Evolutionary conservation across 2,888 invertebrate genomes (phyloP).

Genomic region (Latheticus oryzae): DNA sequence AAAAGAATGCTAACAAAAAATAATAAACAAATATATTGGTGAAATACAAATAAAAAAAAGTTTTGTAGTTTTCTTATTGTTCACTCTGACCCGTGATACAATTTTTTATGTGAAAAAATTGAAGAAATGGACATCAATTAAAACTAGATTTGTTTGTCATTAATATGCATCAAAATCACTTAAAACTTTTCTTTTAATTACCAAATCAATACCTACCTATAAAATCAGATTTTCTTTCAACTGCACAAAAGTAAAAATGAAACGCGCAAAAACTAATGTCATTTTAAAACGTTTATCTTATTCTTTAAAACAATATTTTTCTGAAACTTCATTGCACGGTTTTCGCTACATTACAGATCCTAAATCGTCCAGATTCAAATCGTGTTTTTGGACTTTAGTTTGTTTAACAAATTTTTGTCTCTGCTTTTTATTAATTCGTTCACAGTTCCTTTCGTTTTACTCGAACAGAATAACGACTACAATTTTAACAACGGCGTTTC

Average conservation of each 20-base stretch:
- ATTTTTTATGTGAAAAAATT: too few relatives aligned
- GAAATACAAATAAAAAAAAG: too few relatives aligned
- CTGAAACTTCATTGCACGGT: conserved; percentile 45
- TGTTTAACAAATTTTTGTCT: conserved; percentile 37
- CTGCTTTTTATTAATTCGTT: conserved; percentile 40
- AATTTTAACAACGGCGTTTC: conserved; percentile 41
- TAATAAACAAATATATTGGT: too few relatives aligned
- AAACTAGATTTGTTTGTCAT: too few relatives aligned
- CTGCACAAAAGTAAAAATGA: conserved; percentile 6
- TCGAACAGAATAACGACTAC: conserved; percentile 43
- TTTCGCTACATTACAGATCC: conserved; percentile 46
- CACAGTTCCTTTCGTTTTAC: conserved; percentile 36
- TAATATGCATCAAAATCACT: too few relatives aligned
- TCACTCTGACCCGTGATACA: too few relatives aligned
- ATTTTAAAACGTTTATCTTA: background rate
- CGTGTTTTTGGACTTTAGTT: conserved; percentile 44
- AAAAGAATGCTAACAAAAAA: background rate
- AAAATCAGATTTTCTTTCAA: background rate
- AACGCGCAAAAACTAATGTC: background rate
- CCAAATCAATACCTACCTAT: conserved; percentile 1
- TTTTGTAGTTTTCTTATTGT: too few relatives aligned
- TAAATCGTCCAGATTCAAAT: conserved; percentile 39
- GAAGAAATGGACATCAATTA: too few relatives aligned
- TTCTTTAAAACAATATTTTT: conserved; percentile 56
- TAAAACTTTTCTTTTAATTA: too few relatives aligned